Percentiles rank a stretch among this genome's conserved stretches.
Conservation (phyloP, 2,113 vertebrate species). For the Pelvicachromis taeniatus region DNA sequence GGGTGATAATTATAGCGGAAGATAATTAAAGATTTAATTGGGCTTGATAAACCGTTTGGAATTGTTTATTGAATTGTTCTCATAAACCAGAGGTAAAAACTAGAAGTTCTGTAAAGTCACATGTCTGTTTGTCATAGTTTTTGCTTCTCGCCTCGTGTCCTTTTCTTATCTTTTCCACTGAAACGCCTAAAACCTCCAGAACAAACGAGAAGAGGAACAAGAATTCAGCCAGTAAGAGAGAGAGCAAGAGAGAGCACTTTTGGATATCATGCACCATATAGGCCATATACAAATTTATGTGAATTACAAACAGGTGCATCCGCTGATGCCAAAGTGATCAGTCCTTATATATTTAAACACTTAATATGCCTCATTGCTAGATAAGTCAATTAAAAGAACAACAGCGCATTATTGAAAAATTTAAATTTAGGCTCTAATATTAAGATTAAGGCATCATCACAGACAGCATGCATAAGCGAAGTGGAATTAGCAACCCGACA, state of each 20-base stretch:
- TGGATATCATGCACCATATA: background rate
- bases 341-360: background rate
- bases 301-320: background rate
- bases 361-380: background rate
- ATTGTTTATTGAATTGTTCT: slow-evolving; percentile 56
- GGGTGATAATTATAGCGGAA: slow-evolving; percentile 43
- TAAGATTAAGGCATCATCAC: background rate
- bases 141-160: background rate
- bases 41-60: slow-evolving; percentile 56
- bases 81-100: slow-evolving; percentile 30
- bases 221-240: background rate
- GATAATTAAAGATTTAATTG: slow-evolving; percentile 59
- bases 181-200: background rate
- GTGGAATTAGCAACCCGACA: background rate
- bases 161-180: background rate
- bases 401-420: background rate
- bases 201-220: background rate
- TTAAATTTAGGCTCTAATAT: background rate
- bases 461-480: background rate
- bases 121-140: background rate
- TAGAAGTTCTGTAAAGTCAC: slow-evolving; percentile 38
- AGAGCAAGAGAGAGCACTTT: background rate
- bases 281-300: background rate
- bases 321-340: background rate
- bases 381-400: background rate